phyloP scores from a whole-genome alignment of 2,113 vertebrate genomes.

The Oenanthe melanoleuca region DNA sequence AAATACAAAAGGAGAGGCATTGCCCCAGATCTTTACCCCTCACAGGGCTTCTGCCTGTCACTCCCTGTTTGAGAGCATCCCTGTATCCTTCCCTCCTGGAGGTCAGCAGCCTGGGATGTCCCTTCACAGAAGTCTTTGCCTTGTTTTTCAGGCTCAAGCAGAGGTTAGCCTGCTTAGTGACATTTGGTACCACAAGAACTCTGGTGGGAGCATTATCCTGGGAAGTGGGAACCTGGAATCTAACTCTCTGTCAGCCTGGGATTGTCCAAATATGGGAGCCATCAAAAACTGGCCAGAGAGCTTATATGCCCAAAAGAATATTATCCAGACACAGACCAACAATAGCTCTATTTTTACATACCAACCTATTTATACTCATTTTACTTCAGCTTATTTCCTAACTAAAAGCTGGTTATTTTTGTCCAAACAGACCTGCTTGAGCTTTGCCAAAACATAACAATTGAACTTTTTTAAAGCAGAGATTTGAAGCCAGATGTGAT shows the following conservation, averaged over 20 bases:
- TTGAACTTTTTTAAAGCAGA: neutral
- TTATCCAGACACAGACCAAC: neutral
- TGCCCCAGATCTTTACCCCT: neutral
- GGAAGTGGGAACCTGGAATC: neutral
- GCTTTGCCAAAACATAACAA: conserved; percentile 21
- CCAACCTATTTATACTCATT: neutral
- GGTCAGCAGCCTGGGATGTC: neutral
- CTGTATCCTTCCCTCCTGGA: neutral
- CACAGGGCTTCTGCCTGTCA: neutral
- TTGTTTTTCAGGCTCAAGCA: neutral
- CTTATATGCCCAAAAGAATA: neutral
- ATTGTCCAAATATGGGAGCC: neutral
- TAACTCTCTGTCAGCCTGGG: neutral
- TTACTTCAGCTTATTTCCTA: conserved; percentile 12
- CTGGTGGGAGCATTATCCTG: neutral
- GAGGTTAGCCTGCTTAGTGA: neutral
- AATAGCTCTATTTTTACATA: conserved; percentile 13
- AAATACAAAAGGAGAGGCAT: rapidly evolving
- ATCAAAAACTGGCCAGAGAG: neutral
- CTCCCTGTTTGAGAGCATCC: neutral
- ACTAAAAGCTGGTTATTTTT: neutral
- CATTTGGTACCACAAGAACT: neutral
- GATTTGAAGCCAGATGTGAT: neutral
- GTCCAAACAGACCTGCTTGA: neutral
- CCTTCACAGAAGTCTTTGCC: neutral